Conservation (phyloP, 2,797 vertebrate species). For the Enteromius paludinosus region DNA sequence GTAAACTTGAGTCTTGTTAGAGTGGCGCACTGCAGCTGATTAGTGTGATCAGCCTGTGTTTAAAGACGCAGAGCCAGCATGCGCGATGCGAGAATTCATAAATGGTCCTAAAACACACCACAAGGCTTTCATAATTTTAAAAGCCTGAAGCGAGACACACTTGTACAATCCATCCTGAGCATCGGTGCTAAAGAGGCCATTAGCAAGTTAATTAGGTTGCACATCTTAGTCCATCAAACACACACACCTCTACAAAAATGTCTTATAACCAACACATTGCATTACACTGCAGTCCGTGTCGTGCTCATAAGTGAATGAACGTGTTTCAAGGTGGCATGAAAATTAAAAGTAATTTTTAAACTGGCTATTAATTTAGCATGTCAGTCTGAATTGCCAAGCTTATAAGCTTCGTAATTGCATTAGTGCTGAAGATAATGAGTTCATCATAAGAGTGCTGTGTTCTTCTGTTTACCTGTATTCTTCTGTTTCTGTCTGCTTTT, state of each 20-base stretch:
- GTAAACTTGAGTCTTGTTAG: constrained; percentile 9
- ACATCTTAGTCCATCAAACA: constrained; percentile 11
- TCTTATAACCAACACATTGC: constrained; percentile 2
- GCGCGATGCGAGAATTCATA: not conserved
- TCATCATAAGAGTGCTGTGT: constrained; percentile 1
- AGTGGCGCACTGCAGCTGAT: constrained; percentile 19
- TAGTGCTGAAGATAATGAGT: constrained; percentile 21
- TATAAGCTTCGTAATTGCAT: constrained; percentile 64
- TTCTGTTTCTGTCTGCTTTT: not conserved
- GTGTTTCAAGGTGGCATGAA: constrained; percentile 59
- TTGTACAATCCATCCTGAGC: constrained; percentile 10
- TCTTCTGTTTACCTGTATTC: constrained; percentile 14
- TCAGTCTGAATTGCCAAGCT: constrained; percentile 68
- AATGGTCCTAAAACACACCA: constrained; percentile 5
- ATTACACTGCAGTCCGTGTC: not conserved
- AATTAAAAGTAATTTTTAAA: constrained; percentile 55
- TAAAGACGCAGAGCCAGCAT: not conserved
- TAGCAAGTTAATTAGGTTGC: constrained; percentile 15
- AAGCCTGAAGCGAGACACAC: not conserved
- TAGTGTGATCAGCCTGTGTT: constrained; percentile 12
- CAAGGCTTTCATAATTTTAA: not conserved
- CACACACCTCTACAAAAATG: not conserved
- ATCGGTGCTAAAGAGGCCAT: constrained; percentile 17
- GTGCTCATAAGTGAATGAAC: constrained; percentile 22
- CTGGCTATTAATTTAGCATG: constrained; percentile 61